Evolutionary conservation across 2,113 vertebrate genomes (phyloP), one percentile per base, ranked within the genome.

Genomic region (Crotophaga sulcirostris): DNA sequence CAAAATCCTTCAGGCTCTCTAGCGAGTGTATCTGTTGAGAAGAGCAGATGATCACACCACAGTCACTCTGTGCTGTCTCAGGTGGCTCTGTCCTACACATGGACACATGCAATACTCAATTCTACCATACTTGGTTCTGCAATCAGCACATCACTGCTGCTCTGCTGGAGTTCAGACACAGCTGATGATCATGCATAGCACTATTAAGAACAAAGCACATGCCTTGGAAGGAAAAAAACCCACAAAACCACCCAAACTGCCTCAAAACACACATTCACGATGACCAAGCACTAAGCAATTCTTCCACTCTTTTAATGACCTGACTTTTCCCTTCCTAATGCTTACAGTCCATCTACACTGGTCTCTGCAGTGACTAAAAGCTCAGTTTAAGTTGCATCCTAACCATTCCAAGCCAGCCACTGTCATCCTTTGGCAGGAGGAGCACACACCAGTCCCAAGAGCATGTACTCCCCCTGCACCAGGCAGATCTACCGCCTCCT

Each of bases 1-100:
- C 99, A 93, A 99, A 99, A 80, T 99, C 99, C 96, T 99, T 99
- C 84, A 99, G 90, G 95, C 98, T 99, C 91, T 99, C 99, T 82
- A 98, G 97, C 1, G 98, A 97, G 72, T 95, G 97, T n/a, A 99
- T 97, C 99, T 99, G 96, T 80, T 7, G 79, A 51, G 72, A 73
- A 24, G 42, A 93, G 34, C 31, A 63, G 6, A 84, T 0, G 31
- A 58, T 25, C 13, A 84, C 3, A 1, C 38, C 64, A 93, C 47
- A 62, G 40, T 5, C 13, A 36, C 23, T 40, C 31, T 59, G 25
- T 45, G 25, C 52, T 81, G 33, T 19, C 58, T 75, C 4, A 87
- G n/a, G 47, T 17, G 33, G 7, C 13, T 36, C 70, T 94, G 47
- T 36, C 42, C 73, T 49, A 42, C 45, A 72, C 56, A 60, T 2